Evolutionary conservation across 2,797 vertebrate species (phyloP).

Genomic region (Meda fulgida): DNA sequence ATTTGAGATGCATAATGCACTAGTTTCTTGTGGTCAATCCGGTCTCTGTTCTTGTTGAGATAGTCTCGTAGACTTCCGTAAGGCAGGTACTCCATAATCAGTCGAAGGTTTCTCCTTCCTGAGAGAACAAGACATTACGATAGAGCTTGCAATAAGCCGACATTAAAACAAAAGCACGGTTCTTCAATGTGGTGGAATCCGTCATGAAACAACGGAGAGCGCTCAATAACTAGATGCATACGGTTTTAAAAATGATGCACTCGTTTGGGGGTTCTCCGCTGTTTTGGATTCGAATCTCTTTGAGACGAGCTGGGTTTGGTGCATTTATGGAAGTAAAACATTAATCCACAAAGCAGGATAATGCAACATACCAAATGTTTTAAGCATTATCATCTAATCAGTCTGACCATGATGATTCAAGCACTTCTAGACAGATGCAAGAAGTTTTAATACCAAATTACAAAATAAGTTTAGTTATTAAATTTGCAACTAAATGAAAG

Average conservation of each 20-base stretch:
- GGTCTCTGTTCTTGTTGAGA: slow-evolving; percentile 92
- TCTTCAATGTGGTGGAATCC: too few species aligned
- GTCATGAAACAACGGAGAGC: neutral
- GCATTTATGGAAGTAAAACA: neutral
- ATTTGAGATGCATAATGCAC: slow-evolving; percentile 93
- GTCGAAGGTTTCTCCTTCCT: slow-evolving; percentile 90
- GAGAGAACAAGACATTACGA: slow-evolving; percentile 27
- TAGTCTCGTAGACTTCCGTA: slow-evolving; percentile 96
- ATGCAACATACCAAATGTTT: neutral
- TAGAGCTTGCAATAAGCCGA: neutral
- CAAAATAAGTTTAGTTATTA: neutral
- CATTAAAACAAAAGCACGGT: neutral
- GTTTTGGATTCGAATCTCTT: neutral
- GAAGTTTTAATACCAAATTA: neutral
- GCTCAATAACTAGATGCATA: neutral
- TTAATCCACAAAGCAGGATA: neutral
- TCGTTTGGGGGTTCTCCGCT: neutral
- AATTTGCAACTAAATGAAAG: neutral
- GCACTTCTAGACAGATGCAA: neutral
- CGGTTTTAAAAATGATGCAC: neutral
- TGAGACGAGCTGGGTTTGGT: neutral
- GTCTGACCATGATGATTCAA: neutral
- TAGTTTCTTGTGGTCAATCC: slow-evolving; percentile 91
- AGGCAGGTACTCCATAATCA: slow-evolving; percentile 98
- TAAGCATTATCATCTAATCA: neutral